Evolutionary conservation across 2,113 vertebrate species (phyloP).

Genomic region (Acrocephalus arundinaceus): DNA sequence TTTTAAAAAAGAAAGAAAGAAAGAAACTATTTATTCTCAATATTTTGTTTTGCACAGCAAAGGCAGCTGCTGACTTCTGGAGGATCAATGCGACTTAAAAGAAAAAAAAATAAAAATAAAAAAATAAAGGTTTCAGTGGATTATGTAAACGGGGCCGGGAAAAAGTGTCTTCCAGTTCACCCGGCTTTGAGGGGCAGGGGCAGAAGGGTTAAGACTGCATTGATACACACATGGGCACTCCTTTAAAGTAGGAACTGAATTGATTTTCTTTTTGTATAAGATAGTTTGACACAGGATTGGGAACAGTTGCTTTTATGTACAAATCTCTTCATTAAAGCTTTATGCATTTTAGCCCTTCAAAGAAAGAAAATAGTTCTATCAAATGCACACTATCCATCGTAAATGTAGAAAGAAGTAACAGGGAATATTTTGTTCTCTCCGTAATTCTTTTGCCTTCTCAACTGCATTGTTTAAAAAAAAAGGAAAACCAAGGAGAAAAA

Average conservation of each 20-base stretch:
- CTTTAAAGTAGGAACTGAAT: slow-evolving; percentile 67
- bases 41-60: slow-evolving; percentile 98
- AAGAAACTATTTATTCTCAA: slow-evolving; percentile 97
- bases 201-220: slow-evolving; percentile 67
- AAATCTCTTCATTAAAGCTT: slow-evolving; percentile 77
- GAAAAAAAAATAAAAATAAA: slow-evolving; percentile 27
- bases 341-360: slow-evolving; percentile 79
- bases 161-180: slow-evolving; percentile 75
- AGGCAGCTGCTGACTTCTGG: slow-evolving; percentile 93
- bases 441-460: slow-evolving; percentile 78
- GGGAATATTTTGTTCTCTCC: slow-evolving; percentile 71
- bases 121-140: slow-evolving; percentile 61
- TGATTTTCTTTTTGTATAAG: slow-evolving; percentile 70
- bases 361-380: slow-evolving; percentile 74
- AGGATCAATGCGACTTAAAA: slow-evolving; percentile 78
- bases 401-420: slow-evolving; percentile 73
- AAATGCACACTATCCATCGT: slow-evolving; percentile 71
- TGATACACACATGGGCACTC: slow-evolving; percentile 71
- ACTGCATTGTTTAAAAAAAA: slow-evolving; percentile 69
- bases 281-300: slow-evolving; percentile 75
- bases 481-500: slow-evolving; percentile 41
- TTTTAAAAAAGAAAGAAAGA: slow-evolving; percentile 77
- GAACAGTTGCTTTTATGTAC: slow-evolving; percentile 81
- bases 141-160: slow-evolving; percentile 71
- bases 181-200: slow-evolving; percentile 63